phyloP scores from a whole-genome alignment of 1,140 invertebrate genomes.

The Lysiphlebus fabarum region DNA sequence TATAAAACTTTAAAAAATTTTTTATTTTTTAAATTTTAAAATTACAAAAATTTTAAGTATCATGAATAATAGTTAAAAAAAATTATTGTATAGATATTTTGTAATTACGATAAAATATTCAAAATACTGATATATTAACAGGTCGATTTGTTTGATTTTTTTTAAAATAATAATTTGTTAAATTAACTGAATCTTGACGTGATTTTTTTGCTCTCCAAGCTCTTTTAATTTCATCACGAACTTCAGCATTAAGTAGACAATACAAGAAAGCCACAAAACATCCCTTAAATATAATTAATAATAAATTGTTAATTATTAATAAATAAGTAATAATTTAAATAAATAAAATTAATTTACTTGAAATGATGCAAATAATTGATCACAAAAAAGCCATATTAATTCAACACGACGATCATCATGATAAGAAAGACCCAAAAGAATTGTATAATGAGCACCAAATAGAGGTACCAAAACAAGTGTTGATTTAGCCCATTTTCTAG shows the following conservation, averaged over 20 bases:
- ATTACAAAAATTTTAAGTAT: too few species aligned
- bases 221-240: constrained; percentile 51
- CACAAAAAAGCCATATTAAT: constrained; percentile 66
- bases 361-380: constrained; percentile 72
- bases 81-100: too few species aligned
- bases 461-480: constrained; percentile 73
- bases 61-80: too few species aligned
- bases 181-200: constrained; percentile 18
- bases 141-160: too few species aligned
- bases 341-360: constrained; percentile 57
- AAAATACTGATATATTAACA: too few species aligned
- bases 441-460: constrained; percentile 72
- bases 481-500: constrained; percentile 61
- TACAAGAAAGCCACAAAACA: constrained; percentile 62
- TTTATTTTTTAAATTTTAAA: too few species aligned
- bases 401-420: constrained; percentile 54
- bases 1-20: too few species aligned
- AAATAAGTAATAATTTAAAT: background rate
- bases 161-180: too few species aligned
- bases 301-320: background rate
- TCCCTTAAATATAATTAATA: constrained; percentile 48
- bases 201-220: constrained; percentile 36
- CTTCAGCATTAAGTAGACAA: constrained; percentile 62
- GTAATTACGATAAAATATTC: too few species aligned
- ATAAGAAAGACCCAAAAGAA: constrained; percentile 63